Percentiles rank a stretch among this genome's conserved stretches.
Conservation (phyloP, 2,797 vertebrate species). For the Netta rufina region DNA sequence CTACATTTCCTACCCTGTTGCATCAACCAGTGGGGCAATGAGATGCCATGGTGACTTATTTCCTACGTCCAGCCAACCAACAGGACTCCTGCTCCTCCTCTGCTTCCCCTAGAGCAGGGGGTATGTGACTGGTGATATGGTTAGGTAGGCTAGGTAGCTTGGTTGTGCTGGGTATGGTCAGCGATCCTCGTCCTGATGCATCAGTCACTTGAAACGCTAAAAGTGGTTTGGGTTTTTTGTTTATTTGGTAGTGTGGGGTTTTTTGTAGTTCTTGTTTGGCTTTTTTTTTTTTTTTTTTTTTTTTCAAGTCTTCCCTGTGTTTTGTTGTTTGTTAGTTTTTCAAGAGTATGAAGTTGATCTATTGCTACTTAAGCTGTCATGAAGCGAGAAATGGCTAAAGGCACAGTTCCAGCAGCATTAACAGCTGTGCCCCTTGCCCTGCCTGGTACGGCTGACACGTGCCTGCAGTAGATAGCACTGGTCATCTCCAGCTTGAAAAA, state of each 20-base stretch:
- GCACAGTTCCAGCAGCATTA: neutral
- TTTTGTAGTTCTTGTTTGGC: too few species aligned
- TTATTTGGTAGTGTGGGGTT: neutral
- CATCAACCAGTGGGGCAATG: neutral
- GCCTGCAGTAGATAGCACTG: neutral
- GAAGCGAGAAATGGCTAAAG: rapidly evolving
- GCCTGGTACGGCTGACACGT: rapidly evolving
- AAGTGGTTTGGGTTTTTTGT: neutral
- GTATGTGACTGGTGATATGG: neutral
- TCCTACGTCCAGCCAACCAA: neutral
- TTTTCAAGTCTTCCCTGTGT: neutral
- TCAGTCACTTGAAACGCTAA: neutral
- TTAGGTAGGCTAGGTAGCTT: neutral
- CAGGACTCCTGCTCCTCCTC: neutral
- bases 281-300: too few species aligned
- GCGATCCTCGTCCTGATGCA: neutral
- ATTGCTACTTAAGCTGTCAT: neutral
- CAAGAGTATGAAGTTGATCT: neutral
- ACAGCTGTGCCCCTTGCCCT: neutral
- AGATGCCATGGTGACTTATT: neutral
- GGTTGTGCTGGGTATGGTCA: neutral
- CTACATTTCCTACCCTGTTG: neutral
- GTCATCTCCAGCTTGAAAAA: neutral
- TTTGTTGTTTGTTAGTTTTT: neutral
- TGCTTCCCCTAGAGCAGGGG: neutral